Conservation (phyloP, 2,888 invertebrate genomes). For the Pyrocoelia pectoralis region DNA sequence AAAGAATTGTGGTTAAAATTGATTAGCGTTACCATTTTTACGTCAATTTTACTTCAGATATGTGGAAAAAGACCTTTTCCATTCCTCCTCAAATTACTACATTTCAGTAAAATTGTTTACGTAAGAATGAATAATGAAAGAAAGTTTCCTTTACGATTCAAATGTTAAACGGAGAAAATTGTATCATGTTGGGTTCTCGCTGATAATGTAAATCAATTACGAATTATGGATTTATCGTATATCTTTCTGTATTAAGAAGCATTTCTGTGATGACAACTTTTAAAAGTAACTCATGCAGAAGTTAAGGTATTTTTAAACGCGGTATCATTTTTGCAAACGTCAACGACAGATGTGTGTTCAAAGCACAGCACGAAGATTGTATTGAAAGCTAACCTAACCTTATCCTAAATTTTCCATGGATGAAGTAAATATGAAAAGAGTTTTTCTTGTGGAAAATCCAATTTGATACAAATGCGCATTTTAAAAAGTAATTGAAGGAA, state of each 20-base stretch:
- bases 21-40: too few relatives aligned
- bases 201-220: too few relatives aligned
- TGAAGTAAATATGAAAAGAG: neutral
- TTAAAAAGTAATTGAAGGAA: neutral
- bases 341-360: neutral
- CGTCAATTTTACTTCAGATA: too few relatives aligned
- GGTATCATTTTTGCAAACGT: conserved; percentile 1
- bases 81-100: too few relatives aligned
- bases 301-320: too few relatives aligned
- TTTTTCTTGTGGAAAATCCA: neutral
- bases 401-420: neutral
- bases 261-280: neutral
- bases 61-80: too few relatives aligned
- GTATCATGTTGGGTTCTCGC: too few relatives aligned
- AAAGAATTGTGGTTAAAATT: too few relatives aligned
- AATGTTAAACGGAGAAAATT: too few relatives aligned
- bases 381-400: neutral
- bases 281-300: neutral
- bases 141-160: too few relatives aligned
- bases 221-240: neutral
- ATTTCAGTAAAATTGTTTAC: too few relatives aligned
- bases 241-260: neutral
- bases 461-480: neutral
- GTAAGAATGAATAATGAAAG: too few relatives aligned
- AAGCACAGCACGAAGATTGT: neutral